Evolutionary conservation across 2,113 vertebrate genomes (phyloP).

Genomic region (Vulpes ferrilata): DNA sequence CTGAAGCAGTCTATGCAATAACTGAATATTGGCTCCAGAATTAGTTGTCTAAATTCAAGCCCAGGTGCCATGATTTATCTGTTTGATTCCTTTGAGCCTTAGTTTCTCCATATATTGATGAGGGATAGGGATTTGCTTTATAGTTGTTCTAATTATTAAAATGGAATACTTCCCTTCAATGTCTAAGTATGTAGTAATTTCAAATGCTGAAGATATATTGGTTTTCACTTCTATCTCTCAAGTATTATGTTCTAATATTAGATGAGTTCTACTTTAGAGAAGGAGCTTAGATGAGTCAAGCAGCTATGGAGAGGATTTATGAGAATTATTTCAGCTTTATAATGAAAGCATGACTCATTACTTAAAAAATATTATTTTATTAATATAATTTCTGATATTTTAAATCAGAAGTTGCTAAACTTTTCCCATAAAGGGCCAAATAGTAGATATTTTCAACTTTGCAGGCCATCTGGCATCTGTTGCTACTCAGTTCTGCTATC

Average conservation of each 20-base stretch:
- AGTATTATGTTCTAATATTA: neutral
- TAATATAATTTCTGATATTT: conserved; percentile 16
- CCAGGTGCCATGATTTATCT: neutral
- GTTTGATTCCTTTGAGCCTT: neutral
- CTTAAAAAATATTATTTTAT: conserved; percentile 1
- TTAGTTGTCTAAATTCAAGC: neutral
- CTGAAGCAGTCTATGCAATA: neutral
- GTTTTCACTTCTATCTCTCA: neutral
- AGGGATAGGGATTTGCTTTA: neutral
- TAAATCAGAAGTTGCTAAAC: neutral
- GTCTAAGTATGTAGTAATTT: neutral
- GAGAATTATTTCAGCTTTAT: conserved; percentile 40
- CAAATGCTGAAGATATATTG: neutral
- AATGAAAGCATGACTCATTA: neutral
- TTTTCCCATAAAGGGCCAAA: neutral
- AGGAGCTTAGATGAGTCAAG: neutral
- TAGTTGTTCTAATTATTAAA: neutral
- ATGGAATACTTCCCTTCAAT: neutral
- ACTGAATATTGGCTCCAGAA: neutral
- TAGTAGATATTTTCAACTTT: neutral
- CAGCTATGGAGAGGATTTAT: neutral
- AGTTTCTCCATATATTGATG: neutral
- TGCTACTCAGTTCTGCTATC: neutral
- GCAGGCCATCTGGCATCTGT: neutral
- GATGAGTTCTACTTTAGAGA: neutral